These are phyloP conservation scores for Ariopsis seemanni DNA, from an alignment of 2,113 vertebrate genomes.

Conservation along the genomic window DNA sequence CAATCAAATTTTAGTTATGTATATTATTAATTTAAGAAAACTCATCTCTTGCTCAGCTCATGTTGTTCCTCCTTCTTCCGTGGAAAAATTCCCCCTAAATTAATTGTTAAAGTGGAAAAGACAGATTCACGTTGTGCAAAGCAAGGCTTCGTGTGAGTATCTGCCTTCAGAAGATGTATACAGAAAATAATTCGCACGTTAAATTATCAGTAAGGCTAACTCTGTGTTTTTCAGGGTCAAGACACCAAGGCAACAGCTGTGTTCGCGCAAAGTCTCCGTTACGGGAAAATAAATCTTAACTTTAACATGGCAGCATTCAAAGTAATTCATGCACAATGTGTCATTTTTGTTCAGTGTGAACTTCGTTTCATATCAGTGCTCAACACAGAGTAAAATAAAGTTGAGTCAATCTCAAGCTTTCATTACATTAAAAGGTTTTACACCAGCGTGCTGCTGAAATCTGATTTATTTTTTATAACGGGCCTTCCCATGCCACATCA, in stretches of 20 bases:
- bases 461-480: background rate
- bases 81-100: background rate
- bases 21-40: background rate
- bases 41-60: background rate
- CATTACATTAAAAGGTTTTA: background rate
- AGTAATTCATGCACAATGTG: background rate
- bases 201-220: background rate
- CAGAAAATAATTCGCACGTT: background rate
- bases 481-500: no score
- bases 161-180: background rate
- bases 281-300: background rate
- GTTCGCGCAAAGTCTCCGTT: background rate
- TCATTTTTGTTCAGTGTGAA: background rate
- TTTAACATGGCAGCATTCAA: background rate
- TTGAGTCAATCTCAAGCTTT: background rate
- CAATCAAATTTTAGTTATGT: background rate
- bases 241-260: background rate
- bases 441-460: background rate
- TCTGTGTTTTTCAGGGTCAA: conserved; percentile 5
- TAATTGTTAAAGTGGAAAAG: background rate
- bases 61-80: background rate
- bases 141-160: conserved; percentile 4
- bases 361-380: background rate
- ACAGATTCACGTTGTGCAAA: background rate
- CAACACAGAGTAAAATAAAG: background rate